A percentile compares a stretch with the other conserved stretches of the same genome.
These are phyloP conservation scores for Willowsia nigromaculata DNA, from an alignment of 2,888 invertebrate genomes.

Conservation along the genomic window DNA sequence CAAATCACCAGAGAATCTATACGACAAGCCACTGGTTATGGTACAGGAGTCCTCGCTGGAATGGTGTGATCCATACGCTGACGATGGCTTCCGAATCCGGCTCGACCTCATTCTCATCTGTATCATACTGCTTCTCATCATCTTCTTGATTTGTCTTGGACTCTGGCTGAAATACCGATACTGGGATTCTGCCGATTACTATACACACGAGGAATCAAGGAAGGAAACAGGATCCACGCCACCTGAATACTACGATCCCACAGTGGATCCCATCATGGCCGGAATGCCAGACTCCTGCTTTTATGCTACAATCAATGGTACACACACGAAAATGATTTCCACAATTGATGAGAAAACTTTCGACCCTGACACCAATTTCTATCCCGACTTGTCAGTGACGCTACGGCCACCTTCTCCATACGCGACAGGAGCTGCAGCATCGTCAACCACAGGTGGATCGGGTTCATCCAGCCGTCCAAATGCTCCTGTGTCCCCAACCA, in stretches of 20 bases:
- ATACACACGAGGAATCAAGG: conserved; percentile 88
- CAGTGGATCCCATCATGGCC: conserved; percentile 63
- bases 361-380: conserved; percentile 70
- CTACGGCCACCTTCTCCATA: conserved; percentile 68
- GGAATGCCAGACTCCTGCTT: conserved; percentile 64
- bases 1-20: conserved; percentile 83
- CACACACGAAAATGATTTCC: conserved; percentile 77
- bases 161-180: conserved; percentile 83
- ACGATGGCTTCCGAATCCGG: conserved; percentile 83
- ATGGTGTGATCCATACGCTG: conserved; percentile 82
- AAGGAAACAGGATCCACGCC: conserved; percentile 78
- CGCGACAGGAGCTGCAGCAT: conserved; percentile 46
- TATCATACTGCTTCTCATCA: conserved; percentile 82
- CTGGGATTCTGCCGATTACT: conserved; percentile 86
- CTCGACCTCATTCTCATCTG: conserved; percentile 83
- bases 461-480: conserved; percentile 65
- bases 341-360: conserved; percentile 78
- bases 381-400: conserved; percentile 65
- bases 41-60: conserved; percentile 81
- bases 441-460: conserved; percentile 43
- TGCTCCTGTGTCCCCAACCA: conserved; percentile 62
- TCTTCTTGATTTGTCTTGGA: conserved; percentile 82
- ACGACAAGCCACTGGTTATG: conserved; percentile 81
- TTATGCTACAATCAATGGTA: conserved; percentile 71
- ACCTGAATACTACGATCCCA: conserved; percentile 71